Percentiles rank a stretch among this genome's conserved stretches.
phyloP scores from a whole-genome alignment of 2,113 vertebrate species.

The Clarias magur region DNA sequence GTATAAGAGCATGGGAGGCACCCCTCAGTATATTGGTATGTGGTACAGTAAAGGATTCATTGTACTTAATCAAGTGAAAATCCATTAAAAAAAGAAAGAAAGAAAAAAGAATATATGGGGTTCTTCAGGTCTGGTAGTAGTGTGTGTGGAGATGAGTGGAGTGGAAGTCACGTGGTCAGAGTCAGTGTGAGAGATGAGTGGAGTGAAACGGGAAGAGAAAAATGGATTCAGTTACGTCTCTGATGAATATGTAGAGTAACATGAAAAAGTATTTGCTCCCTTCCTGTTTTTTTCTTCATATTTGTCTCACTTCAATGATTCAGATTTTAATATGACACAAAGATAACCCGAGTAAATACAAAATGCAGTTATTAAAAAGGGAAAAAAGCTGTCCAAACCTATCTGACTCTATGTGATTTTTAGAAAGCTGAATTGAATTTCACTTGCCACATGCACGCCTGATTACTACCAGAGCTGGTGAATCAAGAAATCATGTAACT shows the following conservation, averaged over 20 bases:
- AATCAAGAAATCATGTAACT: no score
- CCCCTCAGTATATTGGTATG: slow-evolving; percentile 84
- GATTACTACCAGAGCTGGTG: no score
- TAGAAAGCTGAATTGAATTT: no score
- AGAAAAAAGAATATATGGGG: background rate
- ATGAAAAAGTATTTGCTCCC: no score
- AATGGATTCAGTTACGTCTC: background rate
- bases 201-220: slow-evolving; percentile 41
- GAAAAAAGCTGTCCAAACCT: no score
- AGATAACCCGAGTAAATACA: no score
- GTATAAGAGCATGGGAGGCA: slow-evolving; percentile 77
- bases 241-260: background rate
- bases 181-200: slow-evolving; percentile 30
- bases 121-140: slow-evolving; percentile 2
- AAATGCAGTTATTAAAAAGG: no score
- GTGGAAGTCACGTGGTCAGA: slow-evolving; percentile 39
- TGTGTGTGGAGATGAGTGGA: slow-evolving; percentile 35
- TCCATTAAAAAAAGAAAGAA: background rate
- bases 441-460: no score
- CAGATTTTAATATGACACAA: no score
- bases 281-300: no score
- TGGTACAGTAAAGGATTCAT: background rate
- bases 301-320: no score
- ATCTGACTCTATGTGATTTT: no score
- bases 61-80: background rate